These are phyloP conservation scores for Phymastichus coffea DNA, from an alignment of 1,140 invertebrate genomes.

Conservation along the genomic window DNA sequence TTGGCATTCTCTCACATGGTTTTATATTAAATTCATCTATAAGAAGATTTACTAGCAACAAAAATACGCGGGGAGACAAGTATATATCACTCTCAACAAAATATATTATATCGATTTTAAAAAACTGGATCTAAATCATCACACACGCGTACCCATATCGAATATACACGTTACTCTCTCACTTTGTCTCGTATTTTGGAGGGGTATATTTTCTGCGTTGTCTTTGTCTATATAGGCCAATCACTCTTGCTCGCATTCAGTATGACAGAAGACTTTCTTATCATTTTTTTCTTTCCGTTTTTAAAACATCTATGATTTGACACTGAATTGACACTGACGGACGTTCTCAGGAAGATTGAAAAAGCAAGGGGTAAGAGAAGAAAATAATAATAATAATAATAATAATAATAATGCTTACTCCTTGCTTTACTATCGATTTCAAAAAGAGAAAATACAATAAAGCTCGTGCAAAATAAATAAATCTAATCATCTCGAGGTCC, in stretches of 20 bases:
- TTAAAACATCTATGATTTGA: slow-evolving; percentile 30
- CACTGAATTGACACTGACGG: slow-evolving; percentile 33
- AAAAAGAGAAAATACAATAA: too few relatives aligned
- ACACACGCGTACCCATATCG: not conserved
- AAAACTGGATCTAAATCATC: not conserved
- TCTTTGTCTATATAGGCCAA: not conserved
- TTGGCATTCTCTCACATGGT: slow-evolving; percentile 34
- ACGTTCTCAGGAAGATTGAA: slow-evolving; percentile 22
- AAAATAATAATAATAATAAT: too few relatives aligned
- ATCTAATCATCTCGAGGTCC: too few relatives aligned
- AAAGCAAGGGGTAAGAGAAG: slow-evolving; percentile 19
- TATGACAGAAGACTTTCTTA: slow-evolving; percentile 20
- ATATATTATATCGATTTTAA: slow-evolving; percentile 37
- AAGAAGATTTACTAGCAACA: slow-evolving; percentile 41
- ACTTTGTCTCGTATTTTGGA: not conserved
- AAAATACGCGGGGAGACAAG: slow-evolving; percentile 50
- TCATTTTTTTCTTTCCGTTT: slow-evolving; percentile 7
- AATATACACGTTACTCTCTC: too few relatives aligned
- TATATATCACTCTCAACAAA: slow-evolving; percentile 44
- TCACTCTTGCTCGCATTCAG: slow-evolving; percentile 16
- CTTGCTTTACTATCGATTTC: too few relatives aligned
- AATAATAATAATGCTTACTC: too few relatives aligned
- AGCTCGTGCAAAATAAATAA: too few relatives aligned
- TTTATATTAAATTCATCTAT: slow-evolving; percentile 24
- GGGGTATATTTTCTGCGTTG: not conserved